Evolutionary conservation across 2,797 vertebrate species (phyloP).

Genomic region (Danio kyathit): DNA sequence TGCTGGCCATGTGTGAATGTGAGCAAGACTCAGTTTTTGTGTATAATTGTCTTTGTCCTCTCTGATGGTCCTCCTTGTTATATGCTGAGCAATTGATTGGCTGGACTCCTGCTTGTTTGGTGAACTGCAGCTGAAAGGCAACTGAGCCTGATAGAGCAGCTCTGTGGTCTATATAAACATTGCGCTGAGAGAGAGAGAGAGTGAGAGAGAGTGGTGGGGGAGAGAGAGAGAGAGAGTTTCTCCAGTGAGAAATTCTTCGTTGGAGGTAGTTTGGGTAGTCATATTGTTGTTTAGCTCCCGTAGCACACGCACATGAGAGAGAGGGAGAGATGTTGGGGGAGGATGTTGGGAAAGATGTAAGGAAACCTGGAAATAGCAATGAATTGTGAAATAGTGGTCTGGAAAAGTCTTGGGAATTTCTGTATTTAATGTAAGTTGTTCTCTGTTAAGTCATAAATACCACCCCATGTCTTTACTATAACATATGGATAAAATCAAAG

Average conservation of each 20-base stretch:
- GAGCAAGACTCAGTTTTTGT: slow-evolving; percentile 23
- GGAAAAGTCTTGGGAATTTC: not conserved
- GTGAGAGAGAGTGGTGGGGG: not conserved
- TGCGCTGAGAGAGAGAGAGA: slow-evolving; percentile 33
- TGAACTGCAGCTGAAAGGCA: slow-evolving; percentile 60
- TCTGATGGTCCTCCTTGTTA: slow-evolving; percentile 11
- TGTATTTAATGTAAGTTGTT: not conserved
- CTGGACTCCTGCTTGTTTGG: slow-evolving; percentile 42
- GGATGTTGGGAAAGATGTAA: slow-evolving; percentile 1
- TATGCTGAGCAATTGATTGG: slow-evolving; percentile 62
- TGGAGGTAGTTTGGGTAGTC: slow-evolving; percentile 69
- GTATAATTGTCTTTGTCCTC: slow-evolving; percentile 18
- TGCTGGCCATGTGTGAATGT: slow-evolving; percentile 67
- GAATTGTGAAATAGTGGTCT: slow-evolving; percentile 10
- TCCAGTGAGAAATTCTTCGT: slow-evolving; percentile 71
- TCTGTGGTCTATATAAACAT: slow-evolving; percentile 79
- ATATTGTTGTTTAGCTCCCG: slow-evolving; percentile 64
- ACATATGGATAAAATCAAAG: too few relatives aligned
- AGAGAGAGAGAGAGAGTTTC: slow-evolving; percentile 47
- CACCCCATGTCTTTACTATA: not conserved
- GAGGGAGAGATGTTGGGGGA: not conserved
- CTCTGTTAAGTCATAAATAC: not conserved
- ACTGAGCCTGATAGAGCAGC: slow-evolving; percentile 58
- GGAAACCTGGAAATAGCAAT: slow-evolving; percentile 1
- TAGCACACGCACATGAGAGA: slow-evolving; percentile 13